Evolutionary conservation across 2,113 vertebrate genomes (phyloP), one percentile per base, ranked within the genome.

Genomic region (Toxotes chatareus): DNA sequence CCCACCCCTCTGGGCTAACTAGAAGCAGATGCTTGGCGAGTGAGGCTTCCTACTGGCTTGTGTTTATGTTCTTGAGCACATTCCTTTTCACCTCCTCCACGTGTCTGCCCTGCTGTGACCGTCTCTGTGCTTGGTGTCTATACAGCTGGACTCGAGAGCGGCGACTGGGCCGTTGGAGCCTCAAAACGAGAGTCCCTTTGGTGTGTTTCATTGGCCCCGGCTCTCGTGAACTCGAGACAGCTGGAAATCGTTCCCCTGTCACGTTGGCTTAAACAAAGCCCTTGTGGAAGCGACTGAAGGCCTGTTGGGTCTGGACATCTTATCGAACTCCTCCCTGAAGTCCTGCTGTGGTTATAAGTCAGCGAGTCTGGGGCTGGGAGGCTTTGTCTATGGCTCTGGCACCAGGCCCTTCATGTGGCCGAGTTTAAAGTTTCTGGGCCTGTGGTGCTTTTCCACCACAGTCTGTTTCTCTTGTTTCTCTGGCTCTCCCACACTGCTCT

Each of bases 61-160:
- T 92, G 83, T 92, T 92, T 92, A 83, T 90, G 83, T 93, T 92
- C 86, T 76, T 55, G 55, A 85, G 86, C 89, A 75, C 91, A 92
- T 93, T 92, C 91, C 90, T 90, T 60, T 74, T 62, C 84, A 84
- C 89, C 84, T 86, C 88, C 85, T 91, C 83, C 89, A 81, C 84
- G 82, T 80, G 87, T 82, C 79, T 82, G 82, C 84, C 88, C 91
- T 87, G 86, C 90, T 89, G 87, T 27, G 84, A 61, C 71, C 2
- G 79, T 73, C 32, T 72, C 64, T 23, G 11, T 7, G 65, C 82
- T 80, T 47, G 71, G 40, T 85, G 83, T 88, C 88, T 72, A 23
- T 74, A 69, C 88, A 92, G 88, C 91, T 91, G 90, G 72, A 73
- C 53, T 59, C 23, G 6, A 84, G 82, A 55, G 68, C 11, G 46